phyloP scores from a whole-genome alignment of 2,113 vertebrate genomes.

The Sceloporus undulatus region DNA sequence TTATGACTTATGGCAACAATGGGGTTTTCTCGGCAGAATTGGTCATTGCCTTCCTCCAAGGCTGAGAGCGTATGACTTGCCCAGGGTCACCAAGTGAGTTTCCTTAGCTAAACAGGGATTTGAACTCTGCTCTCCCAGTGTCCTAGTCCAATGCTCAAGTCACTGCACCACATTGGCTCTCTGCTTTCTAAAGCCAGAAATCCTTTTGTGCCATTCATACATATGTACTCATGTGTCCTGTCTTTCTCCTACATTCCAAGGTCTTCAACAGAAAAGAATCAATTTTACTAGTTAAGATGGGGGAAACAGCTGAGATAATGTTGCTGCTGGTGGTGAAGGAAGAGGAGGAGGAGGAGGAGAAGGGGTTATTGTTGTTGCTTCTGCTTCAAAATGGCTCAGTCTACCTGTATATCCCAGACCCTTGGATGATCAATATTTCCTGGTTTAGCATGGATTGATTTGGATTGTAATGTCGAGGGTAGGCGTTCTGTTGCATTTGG shows the following conservation, averaged over 20 bases:
- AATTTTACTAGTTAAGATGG: background rate
- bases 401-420: slow-evolving; percentile 22
- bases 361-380: no score
- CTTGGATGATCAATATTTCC: slow-evolving; percentile 50
- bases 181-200: background rate
- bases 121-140: no score
- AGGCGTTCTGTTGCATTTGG: slow-evolving; percentile 15
- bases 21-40: no score
- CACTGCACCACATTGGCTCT: no score
- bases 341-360: no score
- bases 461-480: slow-evolving; percentile 53
- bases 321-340: background rate
- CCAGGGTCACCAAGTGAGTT: no score
- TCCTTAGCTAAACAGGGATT: no score
- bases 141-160: no score
- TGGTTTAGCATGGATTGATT: slow-evolving; percentile 60
- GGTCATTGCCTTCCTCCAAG: no score
- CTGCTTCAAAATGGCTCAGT: background rate
- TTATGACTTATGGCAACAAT: no score
- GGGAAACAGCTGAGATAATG: background rate
- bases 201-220: background rate
- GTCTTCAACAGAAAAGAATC: background rate
- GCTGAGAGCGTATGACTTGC: no score
- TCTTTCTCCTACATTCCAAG: background rate
- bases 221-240: background rate